Percentiles rank a stretch among this genome's conserved stretches.
phyloP scores from a whole-genome alignment of 2,888 invertebrate genomes.

The Agelastica alni region DNA sequence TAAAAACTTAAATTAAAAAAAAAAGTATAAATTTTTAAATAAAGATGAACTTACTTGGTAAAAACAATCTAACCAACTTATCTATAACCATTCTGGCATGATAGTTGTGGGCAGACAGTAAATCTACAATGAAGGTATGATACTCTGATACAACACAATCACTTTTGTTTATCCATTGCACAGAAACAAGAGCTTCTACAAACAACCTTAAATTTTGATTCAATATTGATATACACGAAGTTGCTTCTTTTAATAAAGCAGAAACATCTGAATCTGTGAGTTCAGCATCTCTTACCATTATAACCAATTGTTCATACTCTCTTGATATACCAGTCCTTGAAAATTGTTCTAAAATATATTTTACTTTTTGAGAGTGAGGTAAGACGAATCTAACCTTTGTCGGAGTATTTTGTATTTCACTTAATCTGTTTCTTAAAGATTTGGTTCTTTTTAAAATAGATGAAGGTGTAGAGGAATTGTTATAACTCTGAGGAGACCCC shows the following conservation, averaged over 20 bases:
- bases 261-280: slow-evolving; percentile 63
- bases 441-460: slow-evolving; percentile 45
- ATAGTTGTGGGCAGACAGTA: slow-evolving; percentile 70
- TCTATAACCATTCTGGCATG: slow-evolving; percentile 66
- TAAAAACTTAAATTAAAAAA: neutral
- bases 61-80: slow-evolving; percentile 65
- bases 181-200: slow-evolving; percentile 63
- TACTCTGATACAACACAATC: slow-evolving; percentile 61
- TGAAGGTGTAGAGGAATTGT: slow-evolving; percentile 31
- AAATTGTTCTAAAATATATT: slow-evolving; percentile 57
- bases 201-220: slow-evolving; percentile 62
- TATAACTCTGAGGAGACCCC: slow-evolving; percentile 26
- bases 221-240: slow-evolving; percentile 63
- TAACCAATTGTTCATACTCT: slow-evolving; percentile 60
- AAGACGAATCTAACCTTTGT: slow-evolving; percentile 57
- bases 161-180: slow-evolving; percentile 63
- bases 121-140: slow-evolving; percentile 67
- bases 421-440: slow-evolving; percentile 37
- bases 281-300: slow-evolving; percentile 58
- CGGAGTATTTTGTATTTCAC: slow-evolving; percentile 35
- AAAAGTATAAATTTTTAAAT: neutral
- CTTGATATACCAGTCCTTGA: slow-evolving; percentile 52
- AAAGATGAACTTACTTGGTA: slow-evolving; percentile 58
- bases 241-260: slow-evolving; percentile 61
- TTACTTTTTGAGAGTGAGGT: slow-evolving; percentile 57